Evolutionary conservation across 2,888 invertebrate species (phyloP).

Genomic region (Andrena camellia): DNA sequence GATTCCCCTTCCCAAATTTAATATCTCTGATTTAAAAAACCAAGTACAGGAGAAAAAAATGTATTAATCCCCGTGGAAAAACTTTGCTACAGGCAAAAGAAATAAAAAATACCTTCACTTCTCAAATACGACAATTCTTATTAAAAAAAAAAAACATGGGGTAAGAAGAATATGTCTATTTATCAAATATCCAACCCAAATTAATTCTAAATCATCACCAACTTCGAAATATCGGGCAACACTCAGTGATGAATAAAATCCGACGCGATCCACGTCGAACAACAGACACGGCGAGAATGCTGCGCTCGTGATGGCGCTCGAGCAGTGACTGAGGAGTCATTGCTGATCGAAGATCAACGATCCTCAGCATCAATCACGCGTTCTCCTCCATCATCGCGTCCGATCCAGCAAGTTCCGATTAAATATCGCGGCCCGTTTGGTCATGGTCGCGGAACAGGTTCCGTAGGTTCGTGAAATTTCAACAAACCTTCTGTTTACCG

Average conservation of each 20-base stretch:
- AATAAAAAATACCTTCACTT: too few species aligned
- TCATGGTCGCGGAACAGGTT: constrained; percentile 1
- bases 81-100: too few species aligned
- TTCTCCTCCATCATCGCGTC: not conserved
- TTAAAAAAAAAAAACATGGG: too few species aligned
- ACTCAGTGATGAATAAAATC: not conserved
- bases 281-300: constrained; percentile 1
- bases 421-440: not conserved
- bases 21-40: too few species aligned
- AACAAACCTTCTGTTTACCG: not conserved
- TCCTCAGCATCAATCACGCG: constrained; percentile 15
- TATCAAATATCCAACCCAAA: not conserved
- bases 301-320: constrained; percentile 36
- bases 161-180: not conserved
- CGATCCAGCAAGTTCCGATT: not conserved
- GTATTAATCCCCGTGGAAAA: too few species aligned
- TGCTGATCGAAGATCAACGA: constrained; percentile 40
- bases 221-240: not conserved
- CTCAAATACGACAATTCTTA: too few species aligned
- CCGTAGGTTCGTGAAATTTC: not conserved
- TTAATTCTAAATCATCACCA: not conserved
- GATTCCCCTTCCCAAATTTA: too few species aligned
- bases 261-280: not conserved
- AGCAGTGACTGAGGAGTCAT: constrained; percentile 41
- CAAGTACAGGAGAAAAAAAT: too few species aligned